Evolutionary conservation across 2,797 vertebrate genomes (phyloP), one percentile per base, ranked within the genome.

Genomic region (Phalloptychus januarius): DNA sequence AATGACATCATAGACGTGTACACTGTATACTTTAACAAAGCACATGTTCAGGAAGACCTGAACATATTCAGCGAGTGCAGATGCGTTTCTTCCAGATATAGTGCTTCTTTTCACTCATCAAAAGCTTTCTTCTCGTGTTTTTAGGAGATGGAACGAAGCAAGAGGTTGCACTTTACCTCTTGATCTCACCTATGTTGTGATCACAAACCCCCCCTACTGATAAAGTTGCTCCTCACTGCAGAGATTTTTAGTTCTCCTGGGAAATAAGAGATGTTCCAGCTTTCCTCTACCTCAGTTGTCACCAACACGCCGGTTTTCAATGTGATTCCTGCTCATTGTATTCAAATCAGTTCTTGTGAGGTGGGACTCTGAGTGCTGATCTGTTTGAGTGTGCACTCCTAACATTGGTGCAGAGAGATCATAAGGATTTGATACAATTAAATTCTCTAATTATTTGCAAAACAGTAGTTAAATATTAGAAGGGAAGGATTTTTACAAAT

Each of bases 201-300:
- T 93, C 86, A 91, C 83, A 79, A 83, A 83, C 85, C 54, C 79
- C 7, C 58, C 31, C 23, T 15, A 25, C 80, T 83, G 45, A 91
- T 88, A 89, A 94, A 86, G 92, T 76, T 84, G 76, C 83, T 90
- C 88, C 92, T 88, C 85, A 70, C 86, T 83, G 90, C 81, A 87
- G 87, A 79, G 76, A 92, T 87, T 82, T 91, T 44, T 79, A 31
- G 85, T 78, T 95, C 92, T 91, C 85, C 63, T 79, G 91, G 93
- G 95, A 95, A 95, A 96, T 94, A 95, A 96, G 83, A 81, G 80
- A 86, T 78, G 87, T 89, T 93, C 78, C 90, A 92, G 83, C 80
- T 88, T 72, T 75, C 88, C 79, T 85, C 92, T 89, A 70, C 70
- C 74, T 73, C 87, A 92, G 84, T 93, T 94, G 88, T 93, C 90